These are phyloP conservation scores for Leptodactylus fuscus DNA, from an alignment of 2,113 vertebrate species.

Conservation along the genomic window DNA sequence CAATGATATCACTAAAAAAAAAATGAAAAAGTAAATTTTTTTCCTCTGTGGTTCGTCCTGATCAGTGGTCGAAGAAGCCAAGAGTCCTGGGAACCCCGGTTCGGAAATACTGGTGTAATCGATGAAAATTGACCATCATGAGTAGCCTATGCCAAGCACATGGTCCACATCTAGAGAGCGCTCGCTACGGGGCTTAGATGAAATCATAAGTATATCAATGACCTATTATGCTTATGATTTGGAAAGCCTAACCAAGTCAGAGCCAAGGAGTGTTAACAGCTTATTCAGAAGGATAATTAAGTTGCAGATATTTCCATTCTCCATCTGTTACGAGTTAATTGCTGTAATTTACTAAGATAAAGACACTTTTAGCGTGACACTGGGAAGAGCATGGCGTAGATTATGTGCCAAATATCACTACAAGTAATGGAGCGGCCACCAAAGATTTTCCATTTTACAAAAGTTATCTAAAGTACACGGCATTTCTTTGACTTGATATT, in stretches of 20 bases:
- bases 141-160: background rate
- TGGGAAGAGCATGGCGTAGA: background rate
- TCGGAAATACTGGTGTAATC: no score
- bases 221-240: background rate
- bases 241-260: background rate
- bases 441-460: no score
- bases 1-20: no score
- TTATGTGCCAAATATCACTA: background rate
- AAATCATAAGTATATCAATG: background rate
- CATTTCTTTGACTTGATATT: no score
- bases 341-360: background rate
- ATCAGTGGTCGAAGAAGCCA: no score
- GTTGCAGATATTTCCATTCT: conserved; percentile 17
- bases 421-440: no score
- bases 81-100: no score
- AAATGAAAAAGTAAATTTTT: no score
- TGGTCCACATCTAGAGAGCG: background rate
- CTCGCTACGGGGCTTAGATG: background rate
- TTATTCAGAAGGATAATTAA: conserved; percentile 28
- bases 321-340: conserved; percentile 20
- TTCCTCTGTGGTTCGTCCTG: no score
- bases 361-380: background rate
- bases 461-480: no score
- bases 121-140: background rate
- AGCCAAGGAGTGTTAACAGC: conserved; percentile 5